These are phyloP conservation scores for Thryonomys swinderianus DNA, from an alignment of 2,113 vertebrate genomes.

Conservation along the genomic window DNA sequence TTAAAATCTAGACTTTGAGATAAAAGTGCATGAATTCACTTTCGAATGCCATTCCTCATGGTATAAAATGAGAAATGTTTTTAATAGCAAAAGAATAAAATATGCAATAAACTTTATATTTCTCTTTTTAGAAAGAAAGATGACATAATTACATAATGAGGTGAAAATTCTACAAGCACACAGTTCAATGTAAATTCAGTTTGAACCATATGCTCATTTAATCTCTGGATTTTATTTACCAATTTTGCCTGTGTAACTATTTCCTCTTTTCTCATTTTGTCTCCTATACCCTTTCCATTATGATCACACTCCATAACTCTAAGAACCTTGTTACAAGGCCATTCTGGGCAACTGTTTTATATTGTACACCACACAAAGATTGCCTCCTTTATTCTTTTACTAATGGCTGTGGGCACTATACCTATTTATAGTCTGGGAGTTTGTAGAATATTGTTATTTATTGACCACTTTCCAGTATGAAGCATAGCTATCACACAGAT, in stretches of 20 bases:
- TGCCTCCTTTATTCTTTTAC: neutral
- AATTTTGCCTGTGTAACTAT: neutral
- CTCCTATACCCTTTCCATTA: neutral
- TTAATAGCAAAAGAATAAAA: conserved; percentile 41
- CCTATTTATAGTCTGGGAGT: neutral
- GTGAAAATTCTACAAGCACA: conserved; percentile 8
- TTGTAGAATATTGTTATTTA: neutral
- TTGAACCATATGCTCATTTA: neutral
- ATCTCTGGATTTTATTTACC: neutral
- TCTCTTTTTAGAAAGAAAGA: conserved; percentile 28
- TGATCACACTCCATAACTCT: neutral
- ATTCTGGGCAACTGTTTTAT: neutral
- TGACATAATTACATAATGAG: neutral
- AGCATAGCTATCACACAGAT: neutral
- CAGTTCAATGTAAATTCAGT: neutral
- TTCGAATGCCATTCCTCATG: conserved; percentile 57
- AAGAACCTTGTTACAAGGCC: neutral
- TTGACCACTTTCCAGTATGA: neutral
- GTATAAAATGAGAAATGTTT: conserved; percentile 55
- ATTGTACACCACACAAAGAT: neutral
- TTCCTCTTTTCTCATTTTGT: neutral
- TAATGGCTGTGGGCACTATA: neutral
- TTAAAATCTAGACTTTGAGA: conserved; percentile 67
- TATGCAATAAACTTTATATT: neutral
- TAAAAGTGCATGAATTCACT: conserved; percentile 69